Evolutionary conservation across 2,113 vertebrate species (phyloP).

Genomic region (Actenoides hombroni): DNA sequence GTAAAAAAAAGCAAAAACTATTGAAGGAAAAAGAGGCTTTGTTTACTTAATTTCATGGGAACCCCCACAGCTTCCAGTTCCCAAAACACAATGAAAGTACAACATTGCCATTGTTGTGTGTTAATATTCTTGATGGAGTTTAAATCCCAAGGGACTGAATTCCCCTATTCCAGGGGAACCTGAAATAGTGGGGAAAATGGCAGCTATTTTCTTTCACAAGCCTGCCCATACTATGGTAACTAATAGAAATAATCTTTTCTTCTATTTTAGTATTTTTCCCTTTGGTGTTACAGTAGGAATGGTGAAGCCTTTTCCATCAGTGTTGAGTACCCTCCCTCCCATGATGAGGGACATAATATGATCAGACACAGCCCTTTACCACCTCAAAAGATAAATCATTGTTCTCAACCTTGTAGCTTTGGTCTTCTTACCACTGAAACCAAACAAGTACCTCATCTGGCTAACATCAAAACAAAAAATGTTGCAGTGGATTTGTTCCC

Average conservation of each 20-base stretch:
- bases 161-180: background rate
- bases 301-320: background rate
- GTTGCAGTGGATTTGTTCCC: background rate
- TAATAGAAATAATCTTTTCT: background rate
- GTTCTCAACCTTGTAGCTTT: background rate
- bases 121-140: background rate
- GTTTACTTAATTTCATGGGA: constrained; percentile 43
- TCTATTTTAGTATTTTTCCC: background rate
- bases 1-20: background rate
- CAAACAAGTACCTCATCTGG: background rate
- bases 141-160: background rate
- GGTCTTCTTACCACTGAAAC: background rate
- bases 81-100: background rate
- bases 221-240: background rate
- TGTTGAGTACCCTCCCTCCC: background rate
- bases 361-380: background rate
- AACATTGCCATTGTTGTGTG: background rate
- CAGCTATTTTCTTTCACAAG: background rate
- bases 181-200: background rate
- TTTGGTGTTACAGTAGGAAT: background rate
- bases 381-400: background rate
- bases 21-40: constrained; percentile 19
- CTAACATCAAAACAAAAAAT: background rate
- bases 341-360: background rate
- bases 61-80: constrained; percentile 11